Evolutionary conservation across 2,797 vertebrate genomes (phyloP).

Genomic region (Gymnodraco acuticeps): DNA sequence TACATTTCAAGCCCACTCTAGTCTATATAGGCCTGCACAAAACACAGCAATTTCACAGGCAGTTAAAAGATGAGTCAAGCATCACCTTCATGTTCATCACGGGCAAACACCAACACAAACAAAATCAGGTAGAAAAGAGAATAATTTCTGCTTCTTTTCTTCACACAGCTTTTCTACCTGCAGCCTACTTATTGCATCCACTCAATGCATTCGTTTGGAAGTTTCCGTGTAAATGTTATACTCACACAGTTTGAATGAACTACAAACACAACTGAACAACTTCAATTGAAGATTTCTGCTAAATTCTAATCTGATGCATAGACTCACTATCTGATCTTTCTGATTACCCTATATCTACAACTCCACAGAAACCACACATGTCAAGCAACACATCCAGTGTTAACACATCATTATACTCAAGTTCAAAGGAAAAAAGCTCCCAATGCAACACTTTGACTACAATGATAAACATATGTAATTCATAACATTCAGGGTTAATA

Average conservation of each 20-base stretch:
- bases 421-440: not conserved
- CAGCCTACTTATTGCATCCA: not conserved
- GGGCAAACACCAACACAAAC: conserved; percentile 2
- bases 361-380: not conserved
- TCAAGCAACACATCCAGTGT: not conserved
- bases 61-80: conserved; percentile 41
- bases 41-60: conserved; percentile 36
- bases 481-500: not conserved
- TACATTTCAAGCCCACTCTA: conserved; percentile 45
- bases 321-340: not conserved
- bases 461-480: not conserved
- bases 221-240: not conserved
- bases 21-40: conserved; percentile 13
- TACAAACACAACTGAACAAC: not conserved
- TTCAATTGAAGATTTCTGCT: not conserved
- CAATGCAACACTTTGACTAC: not conserved
- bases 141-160: not conserved
- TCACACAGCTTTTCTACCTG: not conserved
- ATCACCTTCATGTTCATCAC: conserved; percentile 32
- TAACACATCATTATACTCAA: not conserved
- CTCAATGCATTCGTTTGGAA: not conserved
- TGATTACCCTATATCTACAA: too few relatives aligned
- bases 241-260: not conserved
- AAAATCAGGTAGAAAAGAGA: not conserved
- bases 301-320: not conserved